Evolutionary conservation across 2,888 invertebrate species (phyloP).

Genomic region (Tromatobia lineatoria): DNA sequence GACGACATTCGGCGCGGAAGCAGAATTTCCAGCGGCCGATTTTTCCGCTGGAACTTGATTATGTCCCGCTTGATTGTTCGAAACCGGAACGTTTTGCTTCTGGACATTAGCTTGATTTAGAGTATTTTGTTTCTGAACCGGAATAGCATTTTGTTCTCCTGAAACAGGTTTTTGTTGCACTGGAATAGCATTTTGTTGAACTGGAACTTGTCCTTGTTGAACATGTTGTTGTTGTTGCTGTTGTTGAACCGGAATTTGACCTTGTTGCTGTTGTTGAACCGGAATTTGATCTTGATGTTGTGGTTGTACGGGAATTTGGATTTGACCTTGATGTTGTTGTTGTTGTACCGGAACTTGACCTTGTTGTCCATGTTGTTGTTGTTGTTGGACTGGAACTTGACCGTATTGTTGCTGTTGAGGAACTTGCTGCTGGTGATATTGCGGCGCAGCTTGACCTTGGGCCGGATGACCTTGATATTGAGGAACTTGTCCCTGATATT

Average conservation of each 20-base stretch:
- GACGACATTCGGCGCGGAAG: constrained; percentile 11
- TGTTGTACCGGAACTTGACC: constrained; percentile 56
- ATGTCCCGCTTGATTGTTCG: constrained; percentile 71
- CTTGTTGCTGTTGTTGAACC: constrained; percentile 70
- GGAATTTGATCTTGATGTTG: constrained; percentile 66
- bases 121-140: constrained; percentile 62
- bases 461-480: constrained; percentile 39
- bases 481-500: constrained; percentile 64
- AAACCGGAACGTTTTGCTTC: constrained; percentile 53
- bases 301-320: constrained; percentile 73
- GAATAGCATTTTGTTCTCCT: constrained; percentile 66
- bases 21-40: neutral
- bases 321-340: constrained; percentile 67
- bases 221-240: constrained; percentile 65
- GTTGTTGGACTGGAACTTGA: constrained; percentile 60
- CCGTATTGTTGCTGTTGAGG: constrained; percentile 68
- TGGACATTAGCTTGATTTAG: constrained; percentile 43
- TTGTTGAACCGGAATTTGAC: constrained; percentile 59
- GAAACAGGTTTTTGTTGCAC: constrained; percentile 73
- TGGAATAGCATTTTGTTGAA: constrained; percentile 27
- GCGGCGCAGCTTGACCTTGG: constrained; percentile 11
- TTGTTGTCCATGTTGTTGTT: neutral
- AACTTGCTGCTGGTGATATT: constrained; percentile 68
- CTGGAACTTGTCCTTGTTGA: constrained; percentile 49
- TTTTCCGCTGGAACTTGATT: constrained; percentile 5